Evolutionary conservation across 2,888 invertebrate species (phyloP), one percentile per base, ranked within the genome.

Genomic region (Cylloceria caligata): DNA sequence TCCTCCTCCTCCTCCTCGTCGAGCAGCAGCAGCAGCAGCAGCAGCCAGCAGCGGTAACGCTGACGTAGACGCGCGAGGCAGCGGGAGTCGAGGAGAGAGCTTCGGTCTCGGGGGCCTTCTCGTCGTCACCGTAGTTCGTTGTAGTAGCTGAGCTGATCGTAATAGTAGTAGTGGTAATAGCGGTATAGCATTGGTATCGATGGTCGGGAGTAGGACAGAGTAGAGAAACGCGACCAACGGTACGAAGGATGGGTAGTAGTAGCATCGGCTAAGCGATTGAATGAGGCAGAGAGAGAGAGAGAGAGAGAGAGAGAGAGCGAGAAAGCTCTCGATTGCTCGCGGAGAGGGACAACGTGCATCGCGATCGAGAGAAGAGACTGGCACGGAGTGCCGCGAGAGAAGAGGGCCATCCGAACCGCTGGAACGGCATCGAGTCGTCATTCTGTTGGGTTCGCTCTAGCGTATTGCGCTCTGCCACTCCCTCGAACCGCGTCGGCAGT

Each of bases 371-470:
- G 74, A 78, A 62, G 64, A 27, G 64, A n/a, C 24, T 13, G 30
- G n/a, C n/a, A 6, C 24, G 16, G 45, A 45, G 19, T 3, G 67
- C 64, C 19, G 21, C 21, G 42, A 76, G 55, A 52, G 68, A 67
- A 57, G 34, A 69, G 24, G 42, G 68, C 60, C 71, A 62, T 55
- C 47, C 36, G 39, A 55, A 39, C 39, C 49, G 71, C 55, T 69
- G 76, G 24, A 62, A 77, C 71, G 71, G 78, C 78, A 76, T 74
- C 80, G 88, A 88, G 87, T 87, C 88, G 85, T 88, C 86, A 88
- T 88, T 89, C 86, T 86, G 88, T 89, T 88, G 87, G 87, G 88
- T 84, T 86, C 86, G 86, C 86, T 89, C 87, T 87, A 88, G 86
- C 88, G 85, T 88, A 85, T 86, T 84, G 83, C 39, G 79, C 81